Evolutionary conservation across 2,113 vertebrate species (phyloP).

Genomic region (Butorides virescens): DNA sequence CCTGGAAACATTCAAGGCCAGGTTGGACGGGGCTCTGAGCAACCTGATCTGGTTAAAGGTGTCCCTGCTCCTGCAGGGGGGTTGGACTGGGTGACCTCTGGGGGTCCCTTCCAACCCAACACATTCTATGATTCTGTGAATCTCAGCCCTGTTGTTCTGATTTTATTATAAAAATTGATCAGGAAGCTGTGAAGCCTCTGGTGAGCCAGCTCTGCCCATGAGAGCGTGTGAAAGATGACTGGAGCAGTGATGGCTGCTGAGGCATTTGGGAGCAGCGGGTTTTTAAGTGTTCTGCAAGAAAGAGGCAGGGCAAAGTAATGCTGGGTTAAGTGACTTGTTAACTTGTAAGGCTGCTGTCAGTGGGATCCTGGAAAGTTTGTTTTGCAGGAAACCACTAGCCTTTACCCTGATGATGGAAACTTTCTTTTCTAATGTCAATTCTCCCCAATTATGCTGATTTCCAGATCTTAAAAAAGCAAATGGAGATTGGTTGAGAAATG

Average conservation of each 20-base stretch:
- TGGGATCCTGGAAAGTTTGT: not conserved
- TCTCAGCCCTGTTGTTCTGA: not conserved
- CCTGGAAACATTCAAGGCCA: no score
- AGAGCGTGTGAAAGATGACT: not conserved
- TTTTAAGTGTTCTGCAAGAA: not conserved
- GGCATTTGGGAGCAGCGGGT: not conserved
- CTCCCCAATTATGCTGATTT: not conserved
- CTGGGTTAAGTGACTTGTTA: not conserved
- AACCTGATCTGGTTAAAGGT: no score
- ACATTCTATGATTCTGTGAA: no score
- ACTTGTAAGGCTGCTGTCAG: not conserved
- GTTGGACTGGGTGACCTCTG: no score
- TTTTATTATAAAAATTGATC: not conserved
- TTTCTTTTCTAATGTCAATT: not conserved
- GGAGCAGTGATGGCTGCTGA: not conserved
- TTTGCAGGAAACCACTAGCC: not conserved
- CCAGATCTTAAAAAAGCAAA: not conserved
- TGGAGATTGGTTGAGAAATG: not conserved
- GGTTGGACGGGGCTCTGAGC: no score
- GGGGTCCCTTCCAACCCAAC: no score
- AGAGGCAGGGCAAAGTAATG: not conserved
- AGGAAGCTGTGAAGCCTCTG: not conserved
- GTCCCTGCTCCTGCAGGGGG: no score
- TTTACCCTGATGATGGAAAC: not conserved
- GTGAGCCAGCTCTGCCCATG: not conserved